These are phyloP conservation scores for Tetranychus truncatus DNA, from an alignment of 2,888 invertebrate species.

Conservation along the genomic window DNA sequence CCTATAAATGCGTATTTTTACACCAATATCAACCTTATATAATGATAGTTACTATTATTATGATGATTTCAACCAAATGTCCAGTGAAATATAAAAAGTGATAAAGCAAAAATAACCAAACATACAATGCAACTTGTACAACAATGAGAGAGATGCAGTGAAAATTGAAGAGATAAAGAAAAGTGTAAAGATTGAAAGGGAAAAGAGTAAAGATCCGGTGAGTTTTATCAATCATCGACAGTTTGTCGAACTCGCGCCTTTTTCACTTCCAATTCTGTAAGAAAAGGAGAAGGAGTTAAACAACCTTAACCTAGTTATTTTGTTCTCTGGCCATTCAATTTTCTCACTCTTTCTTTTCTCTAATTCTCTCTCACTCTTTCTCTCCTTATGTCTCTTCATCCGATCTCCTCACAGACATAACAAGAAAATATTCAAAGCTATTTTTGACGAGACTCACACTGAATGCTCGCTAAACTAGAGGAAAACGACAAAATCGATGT, in stretches of 20 bases:
- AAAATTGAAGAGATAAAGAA: neutral
- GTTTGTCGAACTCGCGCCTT: neutral
- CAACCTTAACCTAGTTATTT: neutral
- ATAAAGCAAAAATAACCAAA: too few relatives aligned
- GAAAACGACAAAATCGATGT: neutral
- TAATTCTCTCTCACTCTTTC: neutral
- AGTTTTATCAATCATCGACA: neutral
- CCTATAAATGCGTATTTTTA: too few relatives aligned
- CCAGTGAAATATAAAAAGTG: too few relatives aligned
- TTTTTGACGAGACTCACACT: neutral
- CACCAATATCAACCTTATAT: too few relatives aligned
- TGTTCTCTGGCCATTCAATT: too few relatives aligned
- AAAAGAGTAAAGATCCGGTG: slow-evolving; percentile 3
- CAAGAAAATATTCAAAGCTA: neutral
- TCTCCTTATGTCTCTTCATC: neutral
- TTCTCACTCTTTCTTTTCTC: neutral
- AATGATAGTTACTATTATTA: too few relatives aligned
- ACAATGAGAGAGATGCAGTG: neutral
- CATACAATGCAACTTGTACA: neutral
- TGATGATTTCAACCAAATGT: too few relatives aligned
- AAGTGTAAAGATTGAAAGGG: neutral
- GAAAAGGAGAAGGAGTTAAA: neutral
- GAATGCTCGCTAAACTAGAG: neutral
- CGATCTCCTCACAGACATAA: neutral
- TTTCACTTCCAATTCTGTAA: neutral